Percentiles rank a stretch among this genome's conserved stretches.
Evolutionary conservation across 2,888 invertebrate species (phyloP).

Genomic region (Nowickia ferox): DNA sequence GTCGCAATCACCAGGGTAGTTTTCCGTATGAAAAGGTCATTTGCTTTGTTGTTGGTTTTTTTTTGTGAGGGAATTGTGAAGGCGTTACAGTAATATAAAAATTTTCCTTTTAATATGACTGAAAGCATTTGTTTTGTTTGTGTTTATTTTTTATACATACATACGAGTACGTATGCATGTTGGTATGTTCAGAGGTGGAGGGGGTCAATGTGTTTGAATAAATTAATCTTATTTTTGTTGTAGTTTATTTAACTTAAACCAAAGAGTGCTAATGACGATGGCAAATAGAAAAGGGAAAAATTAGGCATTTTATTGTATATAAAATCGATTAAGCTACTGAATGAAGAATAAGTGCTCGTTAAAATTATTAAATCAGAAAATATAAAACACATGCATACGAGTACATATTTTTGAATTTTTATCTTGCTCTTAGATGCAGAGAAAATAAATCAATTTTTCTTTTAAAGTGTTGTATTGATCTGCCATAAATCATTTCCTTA

Average conservation of each 20-base stretch:
- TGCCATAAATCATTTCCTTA: constrained; percentile 56
- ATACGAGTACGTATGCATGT: background rate
- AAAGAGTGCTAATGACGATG: constrained; percentile 70
- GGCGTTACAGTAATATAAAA: constrained; percentile 62
- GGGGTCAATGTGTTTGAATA: constrained; percentile 55
- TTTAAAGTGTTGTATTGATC: constrained; percentile 41
- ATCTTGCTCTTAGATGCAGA: background rate
- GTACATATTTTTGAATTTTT: background rate
- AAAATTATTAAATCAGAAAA: background rate
- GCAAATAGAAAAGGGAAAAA: constrained; percentile 5
- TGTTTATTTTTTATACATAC: background rate
- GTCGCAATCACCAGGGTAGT: constrained; percentile 43
- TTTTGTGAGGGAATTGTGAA: constrained; percentile 33
- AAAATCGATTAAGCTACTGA: constrained; percentile 68
- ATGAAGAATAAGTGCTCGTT: constrained; percentile 28
- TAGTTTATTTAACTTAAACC: constrained; percentile 47
- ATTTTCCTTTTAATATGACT: constrained; percentile 65
- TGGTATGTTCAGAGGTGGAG: constrained; percentile 6
- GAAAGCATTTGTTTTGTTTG: constrained; percentile 48
- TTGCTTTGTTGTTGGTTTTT: constrained; percentile 15
- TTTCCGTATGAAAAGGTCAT: constrained; percentile 50
- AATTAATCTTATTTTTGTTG: constrained; percentile 60
- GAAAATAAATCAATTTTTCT: constrained; percentile 53
- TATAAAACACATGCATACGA: background rate
- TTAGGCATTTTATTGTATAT: constrained; percentile 63